Evolutionary conservation across 1,140 invertebrate genomes (phyloP).

Genomic region (Euwallacea fornicatus): DNA sequence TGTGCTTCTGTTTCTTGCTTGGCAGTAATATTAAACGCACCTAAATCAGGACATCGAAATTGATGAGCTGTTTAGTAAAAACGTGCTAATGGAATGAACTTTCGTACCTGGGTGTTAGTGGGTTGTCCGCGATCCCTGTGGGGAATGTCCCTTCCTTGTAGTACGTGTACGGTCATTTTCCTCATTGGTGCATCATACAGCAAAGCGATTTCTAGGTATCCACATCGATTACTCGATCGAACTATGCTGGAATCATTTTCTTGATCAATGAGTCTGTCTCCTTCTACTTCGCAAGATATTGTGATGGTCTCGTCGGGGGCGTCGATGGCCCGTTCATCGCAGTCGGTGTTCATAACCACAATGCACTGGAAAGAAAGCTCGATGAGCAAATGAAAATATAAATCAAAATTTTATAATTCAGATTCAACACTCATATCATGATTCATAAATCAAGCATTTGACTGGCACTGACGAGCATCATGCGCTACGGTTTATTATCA

Average conservation of each 20-base stretch:
- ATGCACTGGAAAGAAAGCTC: constrained; percentile 44
- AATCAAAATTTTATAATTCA: background rate
- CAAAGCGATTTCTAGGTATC: constrained; percentile 82
- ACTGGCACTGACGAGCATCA: no score
- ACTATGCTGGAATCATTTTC: constrained; percentile 3
- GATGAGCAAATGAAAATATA: background rate
- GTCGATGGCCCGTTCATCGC: constrained; percentile 46
- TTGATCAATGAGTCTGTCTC: constrained; percentile 6
- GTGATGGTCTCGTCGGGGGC: constrained; percentile 25
- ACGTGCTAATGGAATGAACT: background rate
- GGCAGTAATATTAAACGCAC: constrained; percentile 85
- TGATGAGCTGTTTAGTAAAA: constrained; percentile 45
- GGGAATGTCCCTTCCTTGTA: constrained; percentile 83
- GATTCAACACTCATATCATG: no score
- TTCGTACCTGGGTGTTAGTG: constrained; percentile 73
- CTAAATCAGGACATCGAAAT: constrained; percentile 54
- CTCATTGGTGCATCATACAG: constrained; percentile 85
- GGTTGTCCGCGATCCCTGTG: constrained; percentile 71
- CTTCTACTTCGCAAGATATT: constrained; percentile 34
- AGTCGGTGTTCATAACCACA: constrained; percentile 50
- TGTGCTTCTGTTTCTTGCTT: constrained; percentile 89
- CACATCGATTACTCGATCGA: constrained; percentile 59
- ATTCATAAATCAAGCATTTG: background rate
- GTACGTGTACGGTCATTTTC: constrained; percentile 86
- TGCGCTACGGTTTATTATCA: background rate